Evolutionary conservation across 2,797 vertebrate genomes (phyloP).

Genomic region (Melanotaenia maccullochi): DNA sequence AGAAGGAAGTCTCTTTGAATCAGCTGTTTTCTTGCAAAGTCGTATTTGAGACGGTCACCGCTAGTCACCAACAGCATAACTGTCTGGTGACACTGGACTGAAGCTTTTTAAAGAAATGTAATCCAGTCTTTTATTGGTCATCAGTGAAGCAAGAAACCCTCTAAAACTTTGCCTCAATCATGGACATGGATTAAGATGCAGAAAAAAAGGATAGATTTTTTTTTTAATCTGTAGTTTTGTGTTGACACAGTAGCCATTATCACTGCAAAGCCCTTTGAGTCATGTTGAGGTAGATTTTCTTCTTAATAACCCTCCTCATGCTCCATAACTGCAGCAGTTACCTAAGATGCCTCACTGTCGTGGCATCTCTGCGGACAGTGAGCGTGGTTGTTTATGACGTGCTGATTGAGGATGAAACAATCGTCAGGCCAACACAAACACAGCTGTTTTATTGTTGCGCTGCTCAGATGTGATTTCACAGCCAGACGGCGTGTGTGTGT

Average conservation of each 20-base stretch:
- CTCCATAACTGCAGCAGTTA: constrained; percentile 64
- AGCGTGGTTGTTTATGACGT: constrained; percentile 51
- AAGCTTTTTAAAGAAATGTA: too few relatives aligned
- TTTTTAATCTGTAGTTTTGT: not conserved
- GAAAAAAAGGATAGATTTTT: too few relatives aligned
- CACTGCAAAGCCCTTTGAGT: constrained; percentile 21
- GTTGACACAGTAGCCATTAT: constrained; percentile 32
- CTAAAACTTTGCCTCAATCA: too few relatives aligned
- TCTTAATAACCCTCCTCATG: constrained; percentile 60
- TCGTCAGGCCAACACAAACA: constrained; percentile 86
- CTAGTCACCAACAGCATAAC: too few relatives aligned
- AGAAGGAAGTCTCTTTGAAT: too few relatives aligned
- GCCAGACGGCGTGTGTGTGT: constrained; percentile 72
- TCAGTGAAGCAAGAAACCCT: too few relatives aligned
- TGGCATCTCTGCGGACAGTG: constrained; percentile 50
- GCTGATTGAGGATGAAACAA: constrained; percentile 80
- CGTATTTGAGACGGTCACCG: too few relatives aligned
- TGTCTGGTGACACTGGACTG: too few relatives aligned
- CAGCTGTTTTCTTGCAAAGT: too few relatives aligned
- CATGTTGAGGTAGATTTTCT: constrained; percentile 49
- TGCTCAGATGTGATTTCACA: constrained; percentile 84
- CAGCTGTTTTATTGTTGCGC: constrained; percentile 87
- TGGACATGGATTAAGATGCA: too few relatives aligned
- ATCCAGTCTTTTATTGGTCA: too few relatives aligned
- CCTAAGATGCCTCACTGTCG: constrained; percentile 58